Percentiles rank a stretch among this genome's conserved stretches.
phyloP scores from a whole-genome alignment of 1,140 invertebrate species.

The Adelges cooleyi region DNA sequence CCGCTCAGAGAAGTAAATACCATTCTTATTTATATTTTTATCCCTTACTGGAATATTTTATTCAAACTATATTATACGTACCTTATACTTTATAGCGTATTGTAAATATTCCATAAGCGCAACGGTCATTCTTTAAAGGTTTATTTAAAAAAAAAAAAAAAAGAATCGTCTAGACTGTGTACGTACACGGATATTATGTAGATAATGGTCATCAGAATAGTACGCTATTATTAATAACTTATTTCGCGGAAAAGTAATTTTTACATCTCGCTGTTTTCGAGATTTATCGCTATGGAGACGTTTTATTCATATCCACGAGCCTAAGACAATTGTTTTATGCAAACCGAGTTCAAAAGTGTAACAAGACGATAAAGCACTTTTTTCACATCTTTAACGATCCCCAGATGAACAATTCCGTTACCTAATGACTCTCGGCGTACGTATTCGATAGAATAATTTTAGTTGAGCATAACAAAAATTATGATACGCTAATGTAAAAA shows the following conservation, averaged over 20 bases:
- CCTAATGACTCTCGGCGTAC: too few species aligned
- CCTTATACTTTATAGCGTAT: too few species aligned
- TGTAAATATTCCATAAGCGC: too few species aligned
- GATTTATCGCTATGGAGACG: constrained; percentile 11
- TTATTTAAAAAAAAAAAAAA: too few species aligned
- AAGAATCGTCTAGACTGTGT: constrained; percentile 9
- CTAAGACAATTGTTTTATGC: constrained; percentile 21
- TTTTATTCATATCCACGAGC: neutral
- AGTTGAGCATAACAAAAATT: too few species aligned
- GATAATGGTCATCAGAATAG: neutral
- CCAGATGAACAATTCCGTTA: constrained; percentile 4
- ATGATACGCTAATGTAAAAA: too few species aligned
- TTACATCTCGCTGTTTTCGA: neutral
- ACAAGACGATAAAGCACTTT: constrained; percentile 15
- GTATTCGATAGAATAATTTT: too few species aligned
- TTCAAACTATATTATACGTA: too few species aligned
- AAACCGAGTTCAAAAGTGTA: constrained; percentile 19
- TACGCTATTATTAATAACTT: constrained; percentile 1
- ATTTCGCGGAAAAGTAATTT: constrained; percentile 12
- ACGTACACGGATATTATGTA: neutral
- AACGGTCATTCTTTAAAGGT: too few species aligned
- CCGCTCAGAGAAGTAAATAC: too few species aligned
- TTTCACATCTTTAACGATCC: neutral
- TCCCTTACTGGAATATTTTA: too few species aligned
- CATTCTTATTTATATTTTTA: too few species aligned